Base-by-base conservation (phyloP, 1,140 invertebrate species). In the Pseudomyrmex pallidus region DNA sequence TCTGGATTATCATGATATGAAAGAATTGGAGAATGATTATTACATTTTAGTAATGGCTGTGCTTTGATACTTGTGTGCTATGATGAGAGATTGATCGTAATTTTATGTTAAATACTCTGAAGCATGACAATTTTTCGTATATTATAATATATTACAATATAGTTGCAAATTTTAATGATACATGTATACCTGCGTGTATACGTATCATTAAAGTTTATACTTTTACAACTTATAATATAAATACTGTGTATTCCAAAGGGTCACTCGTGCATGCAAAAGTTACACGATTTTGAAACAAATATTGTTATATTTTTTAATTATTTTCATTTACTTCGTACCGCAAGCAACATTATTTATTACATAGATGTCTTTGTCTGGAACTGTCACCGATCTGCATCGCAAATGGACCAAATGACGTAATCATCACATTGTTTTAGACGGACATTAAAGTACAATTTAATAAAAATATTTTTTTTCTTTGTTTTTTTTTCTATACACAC, bases 391-490 rank as follows among this genome's bases (percentile, higher is more conserved):
- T 73, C 59, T 82, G 46, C 61, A 68, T 54, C 17, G 25, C 25
- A 78, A 78, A 84, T 78, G 85, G 85, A 87, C 85, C 85, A 87
- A 87, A 63, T 17, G 12, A 86, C 44, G 52, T 63, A 73, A 77
- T 77, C 17, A 56, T 20, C 12, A 20, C 54, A 74, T 56, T 0
- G 59, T 63, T 87, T 68, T 72, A 35, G 5, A 7, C 56, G 59
- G 61, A 10, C 1, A 17, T 5, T 46, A 61, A 67, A 35, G 15
- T 72, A 48, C 12, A 74, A 54, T 8, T 52, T 22, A 63, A n/a
- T 56, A 5, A 62, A 35, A 35, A 25, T 46, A 50, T 10, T 44
- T 22, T 74, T 20, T 74, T 10, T 64, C 68, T 56, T 25, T 63
- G 35, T 50, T 52, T 85, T 70, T 7, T 54, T 68, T 50, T 48